phyloP scores from a whole-genome alignment of 2,888 invertebrate genomes.

The Eilema griseolum region DNA sequence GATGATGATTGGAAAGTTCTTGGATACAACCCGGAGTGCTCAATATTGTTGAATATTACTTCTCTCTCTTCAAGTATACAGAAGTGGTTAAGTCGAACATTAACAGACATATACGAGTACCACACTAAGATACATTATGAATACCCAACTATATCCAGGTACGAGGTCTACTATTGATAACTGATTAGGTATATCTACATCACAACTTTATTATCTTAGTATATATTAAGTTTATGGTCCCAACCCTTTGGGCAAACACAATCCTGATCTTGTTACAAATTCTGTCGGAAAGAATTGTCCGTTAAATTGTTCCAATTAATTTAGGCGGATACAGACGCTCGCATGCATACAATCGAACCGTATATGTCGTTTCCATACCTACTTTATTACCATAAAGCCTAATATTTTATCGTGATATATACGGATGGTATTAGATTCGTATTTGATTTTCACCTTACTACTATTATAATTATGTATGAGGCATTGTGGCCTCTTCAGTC shows the following conservation, averaged over 20 bases:
- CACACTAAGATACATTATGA: not conserved
- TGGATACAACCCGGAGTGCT: too few species aligned
- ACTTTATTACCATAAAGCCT: not conserved
- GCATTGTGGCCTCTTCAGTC: too few species aligned
- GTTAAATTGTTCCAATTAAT: constrained; percentile 7
- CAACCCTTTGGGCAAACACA: not conserved
- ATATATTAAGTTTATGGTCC: too few species aligned
- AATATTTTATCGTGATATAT: not conserved
- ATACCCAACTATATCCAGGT: not conserved
- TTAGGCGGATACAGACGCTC: not conserved
- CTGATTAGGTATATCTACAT: not conserved
- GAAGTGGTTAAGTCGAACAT: not conserved
- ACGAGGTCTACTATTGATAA: not conserved
- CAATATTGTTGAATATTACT: not conserved
- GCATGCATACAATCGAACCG: too few species aligned
- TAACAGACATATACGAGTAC: not conserved
- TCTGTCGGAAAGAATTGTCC: constrained; percentile 5
- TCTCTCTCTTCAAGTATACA: not conserved
- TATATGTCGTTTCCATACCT: not conserved
- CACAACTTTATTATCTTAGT: too few species aligned
- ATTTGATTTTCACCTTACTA: not conserved
- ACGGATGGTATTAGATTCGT: not conserved
- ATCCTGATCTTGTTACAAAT: not conserved
- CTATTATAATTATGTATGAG: not conserved
- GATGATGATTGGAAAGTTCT: not conserved